These are phyloP conservation scores for Falcunculus frontatus DNA, from an alignment of 2,113 vertebrate species.

Conservation along the genomic window DNA sequence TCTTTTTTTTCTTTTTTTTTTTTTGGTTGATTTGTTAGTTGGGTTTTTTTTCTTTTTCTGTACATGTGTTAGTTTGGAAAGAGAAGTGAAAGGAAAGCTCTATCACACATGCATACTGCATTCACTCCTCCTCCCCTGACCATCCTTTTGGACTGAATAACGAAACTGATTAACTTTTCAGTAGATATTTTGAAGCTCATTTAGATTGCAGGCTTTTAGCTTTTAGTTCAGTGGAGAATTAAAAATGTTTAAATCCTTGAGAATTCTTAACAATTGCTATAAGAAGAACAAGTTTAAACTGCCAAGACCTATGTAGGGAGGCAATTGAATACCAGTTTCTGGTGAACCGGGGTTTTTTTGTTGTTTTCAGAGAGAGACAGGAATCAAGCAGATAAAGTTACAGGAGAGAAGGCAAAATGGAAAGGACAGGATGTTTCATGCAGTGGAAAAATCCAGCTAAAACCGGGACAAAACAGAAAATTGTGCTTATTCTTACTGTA, in stretches of 20 bases:
- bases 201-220: not conserved
- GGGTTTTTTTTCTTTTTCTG: not conserved
- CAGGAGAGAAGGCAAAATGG: not conserved
- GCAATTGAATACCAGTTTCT: not conserved
- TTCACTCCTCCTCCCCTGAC: not conserved
- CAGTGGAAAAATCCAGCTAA: not conserved
- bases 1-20: rapidly evolving
- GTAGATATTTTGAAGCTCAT: not conserved
- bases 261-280: not conserved
- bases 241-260: not conserved
- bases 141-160: not conserved
- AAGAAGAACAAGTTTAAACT: not conserved
- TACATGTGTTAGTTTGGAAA: not conserved
- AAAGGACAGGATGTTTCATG: not conserved
- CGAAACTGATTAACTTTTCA: not conserved
- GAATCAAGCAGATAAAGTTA: not conserved
- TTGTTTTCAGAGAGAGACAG: not conserved
- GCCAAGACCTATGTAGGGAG: not conserved
- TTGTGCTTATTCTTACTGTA: not conserved
- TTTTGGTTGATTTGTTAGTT: not conserved
- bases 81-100: not conserved
- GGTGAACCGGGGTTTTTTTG: not conserved
- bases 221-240: not conserved
- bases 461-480: not conserved
- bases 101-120: rapidly evolving